phyloP scores from a whole-genome alignment of 1,140 invertebrate species.

The Megalopta genalis region DNA sequence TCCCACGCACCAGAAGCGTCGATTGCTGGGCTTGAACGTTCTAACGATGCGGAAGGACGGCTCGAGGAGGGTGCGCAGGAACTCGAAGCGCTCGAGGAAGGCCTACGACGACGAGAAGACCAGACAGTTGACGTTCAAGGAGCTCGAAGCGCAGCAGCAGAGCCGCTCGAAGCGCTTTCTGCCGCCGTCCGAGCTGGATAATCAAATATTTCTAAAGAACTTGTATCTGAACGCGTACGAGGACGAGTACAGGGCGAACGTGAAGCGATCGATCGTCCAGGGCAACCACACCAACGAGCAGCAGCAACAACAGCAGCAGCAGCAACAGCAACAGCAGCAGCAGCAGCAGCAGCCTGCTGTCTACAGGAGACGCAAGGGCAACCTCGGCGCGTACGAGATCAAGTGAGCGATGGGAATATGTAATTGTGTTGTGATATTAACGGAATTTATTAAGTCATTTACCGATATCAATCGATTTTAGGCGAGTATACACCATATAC shows the following conservation, averaged over 20 bases:
- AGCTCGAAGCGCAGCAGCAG: conserved; percentile 66
- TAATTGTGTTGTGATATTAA: conserved; percentile 77
- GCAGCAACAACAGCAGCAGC: neutral
- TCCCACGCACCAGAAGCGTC: conserved; percentile 66
- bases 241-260: conserved; percentile 76
- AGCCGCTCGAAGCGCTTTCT: conserved; percentile 74
- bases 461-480: conserved; percentile 78
- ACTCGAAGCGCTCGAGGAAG: conserved; percentile 27
- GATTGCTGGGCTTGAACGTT: conserved; percentile 67
- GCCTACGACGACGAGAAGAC: conserved; percentile 55
- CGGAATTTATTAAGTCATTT: conserved; percentile 78
- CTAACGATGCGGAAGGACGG: neutral
- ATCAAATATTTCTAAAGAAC: conserved; percentile 78
- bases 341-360: too few relatives aligned
- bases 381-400: conserved; percentile 70
- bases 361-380: conserved; percentile 62
- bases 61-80: neutral
- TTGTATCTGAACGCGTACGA: conserved; percentile 77
- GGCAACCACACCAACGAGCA: conserved; percentile 56
- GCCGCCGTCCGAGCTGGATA: conserved; percentile 72
- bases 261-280: conserved; percentile 73
- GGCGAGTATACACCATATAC: conserved; percentile 77
- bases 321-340: neutral
- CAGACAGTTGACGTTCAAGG: conserved; percentile 64
- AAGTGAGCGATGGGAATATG: conserved; percentile 70